Percentiles rank a stretch among this genome's conserved stretches.
Evolutionary conservation across 2,797 vertebrate genomes (phyloP).

Genomic region (Phaenicophaeus curvirostris): DNA sequence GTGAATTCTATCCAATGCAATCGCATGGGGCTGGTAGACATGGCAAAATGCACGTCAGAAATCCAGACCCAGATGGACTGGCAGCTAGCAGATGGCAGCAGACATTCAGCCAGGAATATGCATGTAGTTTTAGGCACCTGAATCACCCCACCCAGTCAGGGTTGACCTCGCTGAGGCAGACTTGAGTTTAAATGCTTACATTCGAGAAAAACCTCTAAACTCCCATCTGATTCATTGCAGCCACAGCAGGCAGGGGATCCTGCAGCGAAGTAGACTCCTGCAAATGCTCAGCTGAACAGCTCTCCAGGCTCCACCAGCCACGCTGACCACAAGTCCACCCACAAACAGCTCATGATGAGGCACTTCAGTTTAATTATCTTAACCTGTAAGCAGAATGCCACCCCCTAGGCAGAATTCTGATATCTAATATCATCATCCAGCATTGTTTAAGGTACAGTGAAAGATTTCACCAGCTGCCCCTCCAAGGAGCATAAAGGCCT

Average conservation of each 20-base stretch:
- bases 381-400: not conserved
- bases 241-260: not conserved
- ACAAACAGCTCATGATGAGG: not conserved
- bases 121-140: not conserved
- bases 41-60: not conserved
- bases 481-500: not conserved
- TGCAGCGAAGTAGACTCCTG: not conserved
- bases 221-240: not conserved
- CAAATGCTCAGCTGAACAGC: not conserved
- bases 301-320: not conserved
- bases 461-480: not conserved
- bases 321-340: not conserved
- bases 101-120: not conserved
- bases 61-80: not conserved
- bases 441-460: not conserved
- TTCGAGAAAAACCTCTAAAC: not conserved
- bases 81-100: not conserved
- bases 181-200: not conserved
- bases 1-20: not conserved
- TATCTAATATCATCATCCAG: not conserved
- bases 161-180: not conserved
- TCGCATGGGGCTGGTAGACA: not conserved
- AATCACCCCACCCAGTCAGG: not conserved
- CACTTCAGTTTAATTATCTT: not conserved
- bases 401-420: not conserved